These are phyloP conservation scores for Incurvaria masculella DNA, from an alignment of 2,888 invertebrate species.

Conservation along the genomic window DNA sequence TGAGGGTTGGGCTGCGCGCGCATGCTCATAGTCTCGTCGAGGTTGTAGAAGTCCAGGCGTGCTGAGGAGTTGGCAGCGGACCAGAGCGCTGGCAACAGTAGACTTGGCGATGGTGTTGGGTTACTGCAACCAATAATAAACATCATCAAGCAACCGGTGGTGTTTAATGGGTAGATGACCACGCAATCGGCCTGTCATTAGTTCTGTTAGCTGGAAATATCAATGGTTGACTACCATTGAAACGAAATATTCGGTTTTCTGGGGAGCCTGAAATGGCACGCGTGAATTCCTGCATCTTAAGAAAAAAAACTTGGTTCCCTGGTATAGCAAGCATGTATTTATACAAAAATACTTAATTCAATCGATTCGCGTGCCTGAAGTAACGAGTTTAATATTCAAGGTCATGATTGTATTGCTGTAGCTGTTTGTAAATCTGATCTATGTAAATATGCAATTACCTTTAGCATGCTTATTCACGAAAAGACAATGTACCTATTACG, in stretches of 20 bases:
- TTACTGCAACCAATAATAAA: conserved; percentile 3
- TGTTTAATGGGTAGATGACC: neutral
- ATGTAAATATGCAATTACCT: neutral
- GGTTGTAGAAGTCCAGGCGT: conserved; percentile 15
- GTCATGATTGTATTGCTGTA: too few relatives aligned
- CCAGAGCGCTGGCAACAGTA: conserved; percentile 8
- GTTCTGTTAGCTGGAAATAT: too few relatives aligned
- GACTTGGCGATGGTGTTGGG: conserved; percentile 2
- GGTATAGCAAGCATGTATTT: too few relatives aligned
- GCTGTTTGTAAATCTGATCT: neutral
- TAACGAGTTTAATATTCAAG: too few relatives aligned
- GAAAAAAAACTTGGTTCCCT: too few relatives aligned
- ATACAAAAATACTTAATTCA: too few relatives aligned
- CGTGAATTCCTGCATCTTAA: too few relatives aligned
- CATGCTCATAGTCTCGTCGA: conserved; percentile 16
- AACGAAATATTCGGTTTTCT: too few relatives aligned
- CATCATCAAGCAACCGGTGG: neutral
- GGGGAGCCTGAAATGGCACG: too few relatives aligned
- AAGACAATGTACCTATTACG: neutral
- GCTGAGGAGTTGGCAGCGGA: conserved; percentile 8
- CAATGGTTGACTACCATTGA: too few relatives aligned
- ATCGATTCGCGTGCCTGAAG: too few relatives aligned
- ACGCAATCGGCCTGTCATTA: neutral
- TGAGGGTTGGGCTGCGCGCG: conserved; percentile 15
- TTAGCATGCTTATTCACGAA: neutral